Percentiles rank a stretch among this genome's conserved stretches.
phyloP scores from a whole-genome alignment of 2,888 invertebrate species.

The Teleogryllus oceanicus region DNA sequence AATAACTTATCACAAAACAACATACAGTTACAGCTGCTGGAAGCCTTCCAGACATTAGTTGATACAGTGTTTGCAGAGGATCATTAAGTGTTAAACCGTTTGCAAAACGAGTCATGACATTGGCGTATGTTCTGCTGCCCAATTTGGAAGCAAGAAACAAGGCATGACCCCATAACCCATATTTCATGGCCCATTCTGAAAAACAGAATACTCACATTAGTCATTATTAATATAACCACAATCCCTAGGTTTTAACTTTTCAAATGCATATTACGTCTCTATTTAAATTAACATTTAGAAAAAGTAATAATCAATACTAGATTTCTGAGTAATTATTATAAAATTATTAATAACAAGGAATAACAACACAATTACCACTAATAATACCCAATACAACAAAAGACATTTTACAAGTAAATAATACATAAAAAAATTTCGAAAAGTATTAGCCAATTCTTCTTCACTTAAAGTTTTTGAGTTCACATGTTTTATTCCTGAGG shows the following conservation, averaged over 20 bases:
- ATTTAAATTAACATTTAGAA: too few relatives aligned
- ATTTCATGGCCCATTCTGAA: conserved; percentile 84
- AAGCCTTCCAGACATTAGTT: conserved; percentile 77
- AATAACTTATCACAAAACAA: conserved; percentile 29
- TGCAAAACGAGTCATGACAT: conserved; percentile 84
- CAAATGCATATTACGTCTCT: too few relatives aligned
- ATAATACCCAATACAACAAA: too few relatives aligned
- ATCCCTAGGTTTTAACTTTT: too few relatives aligned
- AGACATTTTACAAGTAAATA: too few relatives aligned
- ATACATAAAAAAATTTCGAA: too few relatives aligned
- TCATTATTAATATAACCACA: too few relatives aligned
- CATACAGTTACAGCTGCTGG: conserved; percentile 72
- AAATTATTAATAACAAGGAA: too few relatives aligned
- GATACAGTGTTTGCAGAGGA: conserved; percentile 91
- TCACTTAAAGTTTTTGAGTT: conserved; percentile 21
- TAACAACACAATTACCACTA: too few relatives aligned
- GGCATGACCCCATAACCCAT: conserved; percentile 91
- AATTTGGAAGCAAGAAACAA: conserved; percentile 83
- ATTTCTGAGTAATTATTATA: too few relatives aligned
- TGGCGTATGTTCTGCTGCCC: conserved; percentile 79
- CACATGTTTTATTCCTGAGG: neutral
- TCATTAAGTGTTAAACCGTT: conserved; percentile 77
- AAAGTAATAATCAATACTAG: too few relatives aligned
- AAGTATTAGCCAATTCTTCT: conserved; percentile 67
- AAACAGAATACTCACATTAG: conserved; percentile 31